Percentiles rank a stretch among this genome's conserved stretches.
phyloP scores from a whole-genome alignment of 2,113 vertebrate genomes.

The Melanerpes formicivorus region DNA sequence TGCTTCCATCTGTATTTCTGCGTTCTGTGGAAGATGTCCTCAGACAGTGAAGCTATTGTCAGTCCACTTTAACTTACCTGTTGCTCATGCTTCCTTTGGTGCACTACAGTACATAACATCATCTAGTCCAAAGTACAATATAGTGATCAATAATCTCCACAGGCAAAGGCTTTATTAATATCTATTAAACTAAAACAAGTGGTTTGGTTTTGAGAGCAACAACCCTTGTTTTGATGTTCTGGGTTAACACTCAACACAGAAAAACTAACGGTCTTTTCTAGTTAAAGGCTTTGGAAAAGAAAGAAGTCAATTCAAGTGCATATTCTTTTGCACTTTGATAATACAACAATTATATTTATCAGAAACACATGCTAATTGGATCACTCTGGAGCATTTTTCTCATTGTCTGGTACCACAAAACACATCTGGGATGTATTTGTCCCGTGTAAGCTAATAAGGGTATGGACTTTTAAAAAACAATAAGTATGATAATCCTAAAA shows the following conservation, averaged over 20 bases:
- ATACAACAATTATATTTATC: constrained; percentile 68
- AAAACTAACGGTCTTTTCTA: constrained; percentile 16
- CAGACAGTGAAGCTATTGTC: not conserved
- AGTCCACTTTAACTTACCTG: constrained; percentile 18
- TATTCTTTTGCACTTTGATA: constrained; percentile 65
- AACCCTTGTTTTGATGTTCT: not conserved
- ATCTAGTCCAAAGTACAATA: not conserved
- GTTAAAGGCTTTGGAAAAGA: constrained; percentile 45
- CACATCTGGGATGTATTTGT: constrained; percentile 78
- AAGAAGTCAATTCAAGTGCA: constrained; percentile 6
- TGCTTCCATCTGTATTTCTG: not conserved
- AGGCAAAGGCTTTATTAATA: not conserved
- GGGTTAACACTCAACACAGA: not conserved
- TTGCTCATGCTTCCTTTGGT: not conserved
- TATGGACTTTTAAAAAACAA: constrained; percentile 40
- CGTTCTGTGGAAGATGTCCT: not conserved
- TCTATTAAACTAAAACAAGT: not conserved
- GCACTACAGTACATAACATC: not conserved
- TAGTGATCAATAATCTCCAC: not conserved
- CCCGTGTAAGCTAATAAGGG: constrained; percentile 70
- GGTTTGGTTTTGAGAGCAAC: not conserved
- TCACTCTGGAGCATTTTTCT: constrained; percentile 66
- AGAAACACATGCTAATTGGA: constrained; percentile 74
- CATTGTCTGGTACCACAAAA: constrained; percentile 52
- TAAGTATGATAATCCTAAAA: constrained; percentile 65